Evolutionary conservation across 2,797 vertebrate genomes (phyloP), one percentile per base, ranked within the genome.

Genomic region (Menidia menidia): DNA sequence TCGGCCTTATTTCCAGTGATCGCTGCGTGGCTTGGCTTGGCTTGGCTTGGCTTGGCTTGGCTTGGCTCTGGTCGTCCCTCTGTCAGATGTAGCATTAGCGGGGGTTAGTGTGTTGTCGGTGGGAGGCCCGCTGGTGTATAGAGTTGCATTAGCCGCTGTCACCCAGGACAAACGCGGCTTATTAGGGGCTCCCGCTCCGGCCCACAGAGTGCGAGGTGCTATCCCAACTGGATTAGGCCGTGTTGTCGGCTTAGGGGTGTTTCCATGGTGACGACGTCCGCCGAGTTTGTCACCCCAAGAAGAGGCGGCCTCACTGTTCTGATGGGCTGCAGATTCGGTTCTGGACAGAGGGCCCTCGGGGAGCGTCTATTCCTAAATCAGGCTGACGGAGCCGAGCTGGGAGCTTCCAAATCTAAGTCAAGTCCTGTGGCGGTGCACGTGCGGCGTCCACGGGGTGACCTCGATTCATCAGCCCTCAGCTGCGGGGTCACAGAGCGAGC

Each of bases 241-340:
- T 71, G 62, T 85, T 84, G 75, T 79, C 72, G n/a, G 64, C 56
- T 88, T 85, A 86, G 73, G 67, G 51, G 56, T 45, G 78, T 86
- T 86, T 86, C 78, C 75, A 71, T 81, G 63, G 83, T 2, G 78
- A 89, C 52, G 18, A 68, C 60, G 48, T 52, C 66, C 10, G 9
- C 56, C 43, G 75, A 68, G 56, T 81, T 81, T 84, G 73, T 80
- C 83, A 74, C 80, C 64, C 73, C 71, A 51, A 39, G 25, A 47
- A 54, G 58, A 30, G 50, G 16, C 62, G 2, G 7, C 44, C 71
- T 59, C 9, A 58, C 60, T 66, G 59, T 66, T 45, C 6, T 44
- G 71, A 75, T 78, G 14, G 65, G 25, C 67, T 73, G 45, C 54
- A 70, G 68, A 60, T 78, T 25, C 69, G 64, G 68, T 69, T 75